Evolutionary conservation across 2,888 invertebrate genomes (phyloP).

Genomic region (Zhuqinia jingwanae): DNA sequence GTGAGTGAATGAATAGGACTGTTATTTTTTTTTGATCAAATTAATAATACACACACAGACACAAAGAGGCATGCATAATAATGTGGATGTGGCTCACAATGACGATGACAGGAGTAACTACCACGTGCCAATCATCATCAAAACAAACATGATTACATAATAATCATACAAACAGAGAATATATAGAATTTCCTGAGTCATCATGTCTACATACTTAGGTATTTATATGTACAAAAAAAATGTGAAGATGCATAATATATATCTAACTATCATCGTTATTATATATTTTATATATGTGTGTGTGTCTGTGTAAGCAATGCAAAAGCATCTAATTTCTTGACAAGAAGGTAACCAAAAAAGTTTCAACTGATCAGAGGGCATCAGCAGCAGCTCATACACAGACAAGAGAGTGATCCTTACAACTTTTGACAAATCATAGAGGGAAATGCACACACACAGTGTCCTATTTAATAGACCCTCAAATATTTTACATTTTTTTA

Average conservation of each 20-base stretch:
- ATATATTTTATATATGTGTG: no score
- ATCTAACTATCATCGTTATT: no score
- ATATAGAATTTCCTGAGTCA: no score
- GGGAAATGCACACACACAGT: neutral
- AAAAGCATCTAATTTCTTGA: slow-evolving; percentile 28
- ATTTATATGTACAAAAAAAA: no score
- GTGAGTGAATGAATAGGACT: neutral
- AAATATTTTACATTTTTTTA: neutral
- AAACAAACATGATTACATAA: slow-evolving; percentile 74
- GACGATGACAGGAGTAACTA: slow-evolving; percentile 73
- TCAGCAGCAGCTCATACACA: no score
- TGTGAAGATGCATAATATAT: no score
- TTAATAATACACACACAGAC: slow-evolving; percentile 26
- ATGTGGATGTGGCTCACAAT: slow-evolving; percentile 42
- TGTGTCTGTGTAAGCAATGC: no score
- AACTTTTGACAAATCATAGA: slow-evolving; percentile 70
- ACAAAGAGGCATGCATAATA: neutral
- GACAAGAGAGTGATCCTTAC: slow-evolving; percentile 57
- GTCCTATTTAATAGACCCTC: neutral
- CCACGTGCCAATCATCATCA: slow-evolving; percentile 75
- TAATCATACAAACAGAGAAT: slow-evolving; percentile 36
- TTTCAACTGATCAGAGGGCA: slow-evolving; percentile 47
- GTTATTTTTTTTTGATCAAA: slow-evolving; percentile 16
- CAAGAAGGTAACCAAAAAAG: slow-evolving; percentile 19
- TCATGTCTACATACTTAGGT: no score